Base-by-base conservation (phyloP, 2,113 vertebrate species). In the Scopus umbretta region DNA sequence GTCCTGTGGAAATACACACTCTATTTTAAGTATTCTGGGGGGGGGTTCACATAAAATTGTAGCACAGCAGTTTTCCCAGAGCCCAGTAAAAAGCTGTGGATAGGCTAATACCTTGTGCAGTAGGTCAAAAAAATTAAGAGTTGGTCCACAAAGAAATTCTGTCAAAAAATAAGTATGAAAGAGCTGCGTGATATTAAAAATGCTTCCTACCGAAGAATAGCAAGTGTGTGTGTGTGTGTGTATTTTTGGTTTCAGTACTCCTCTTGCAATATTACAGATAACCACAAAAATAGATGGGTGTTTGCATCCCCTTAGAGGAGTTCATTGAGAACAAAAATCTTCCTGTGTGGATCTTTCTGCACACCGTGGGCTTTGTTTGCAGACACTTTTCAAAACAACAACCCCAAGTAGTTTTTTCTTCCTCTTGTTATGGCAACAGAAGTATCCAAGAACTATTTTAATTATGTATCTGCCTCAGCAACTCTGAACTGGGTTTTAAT, bases 361-460 rank as follows among this genome's bases (percentile, higher is more conserved):
- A 72, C 53, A 26, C 32, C 19, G 0, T 66, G 11, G 58, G n/a
- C 45, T 91, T 88, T 58, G 45, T 89, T 92, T 91, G 49, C 61
- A 65, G 36, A 47, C 6, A 5, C 50, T 93, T 83, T 43, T 50
- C 42, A 45, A 71, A 93, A 78, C 49, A 71, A 38, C 55, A 80
- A 4, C 26, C 25, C 21, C 1, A 4, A 79, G 36, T 61, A 63
- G n/a, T 19, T 74, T 96, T 74, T 91, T 42, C 12, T 80, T 76
- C 27, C 16, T 79, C 73, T 89, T 68, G 13, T 91, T 78, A 47
- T 29, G n/a, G 36, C 53, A 90, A 71, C 47, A 72, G 65, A 92
- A 92, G 45, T 91, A 80, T 86, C 52, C 47, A 87, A 80, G 36
- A 95, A 49, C 80, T 92, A 47, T 84, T 88, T 94, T 81, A 85